Base-by-base conservation (phyloP, 2,113 vertebrate species). In the Lynx canadensis region DNA sequence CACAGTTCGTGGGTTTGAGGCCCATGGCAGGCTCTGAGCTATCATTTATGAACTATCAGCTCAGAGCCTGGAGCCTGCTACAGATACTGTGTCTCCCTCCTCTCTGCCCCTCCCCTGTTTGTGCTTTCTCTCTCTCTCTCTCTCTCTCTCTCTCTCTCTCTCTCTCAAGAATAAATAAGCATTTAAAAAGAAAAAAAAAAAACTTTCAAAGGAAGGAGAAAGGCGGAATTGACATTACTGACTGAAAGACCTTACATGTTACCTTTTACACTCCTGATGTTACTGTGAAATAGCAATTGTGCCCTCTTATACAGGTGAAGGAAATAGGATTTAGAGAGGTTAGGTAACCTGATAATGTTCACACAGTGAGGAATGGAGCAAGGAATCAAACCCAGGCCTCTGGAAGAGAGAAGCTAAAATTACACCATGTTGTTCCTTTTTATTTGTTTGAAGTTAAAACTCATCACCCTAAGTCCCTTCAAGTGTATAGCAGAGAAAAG, bases 401-500 rank as follows among this genome's bases (percentile, higher is more conserved):
- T 50, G n/a, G 41, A 93, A 57, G 89, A 45, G 14, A 57, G 52
- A 73, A 93, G 71, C 48, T 87, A 73, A 11, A 79, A 36, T 95
- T 29, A 79, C 55, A 45, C 38, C 50, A 8, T 55, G 81, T 88
- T 92, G 38, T 83, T n/a, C 36, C 80, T 74, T 93, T 95, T 91
- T 38, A 12, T 84, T 68, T 95, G 41, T 91, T 76, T 88, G 45
- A 85, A 86, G 91, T 92, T 88, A 91, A 93, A 89, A 57, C 48
- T 95, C 18, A 50, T 74, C 81, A 84, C 69, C 55, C 4, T 81
- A 0, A 41, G 66, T 57, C 93, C 57, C 60, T 71, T 93, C 12
- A 66, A 45, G 15, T 91, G 57, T 31, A 29, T n/a, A 63, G 45
- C 73, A 74, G 14, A 52, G 82, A 55, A 82, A 84, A 89, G 86